Evolutionary conservation across 2,797 vertebrate genomes (phyloP).

Genomic region (Pelodytes ibericus): DNA sequence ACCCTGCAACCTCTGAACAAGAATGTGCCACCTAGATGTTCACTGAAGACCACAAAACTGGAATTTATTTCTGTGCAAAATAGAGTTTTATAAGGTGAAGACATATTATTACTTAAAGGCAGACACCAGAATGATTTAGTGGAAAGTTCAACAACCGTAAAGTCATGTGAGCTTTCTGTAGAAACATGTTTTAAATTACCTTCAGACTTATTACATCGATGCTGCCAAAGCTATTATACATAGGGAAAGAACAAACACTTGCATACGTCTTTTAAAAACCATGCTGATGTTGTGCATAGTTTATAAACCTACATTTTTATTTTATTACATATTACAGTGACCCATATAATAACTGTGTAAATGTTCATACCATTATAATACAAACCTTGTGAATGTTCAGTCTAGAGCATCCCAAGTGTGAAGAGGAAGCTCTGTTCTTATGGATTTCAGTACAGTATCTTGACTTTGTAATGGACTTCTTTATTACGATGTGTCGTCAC

Average conservation of each 20-base stretch:
- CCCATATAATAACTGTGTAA: neutral
- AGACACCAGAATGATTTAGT: slow-evolving; percentile 57
- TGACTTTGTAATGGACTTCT: neutral
- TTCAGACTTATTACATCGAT: slow-evolving; percentile 46
- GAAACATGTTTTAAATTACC: slow-evolving; percentile 56
- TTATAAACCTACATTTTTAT: slow-evolving; percentile 37
- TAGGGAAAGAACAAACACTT: slow-evolving; percentile 45
- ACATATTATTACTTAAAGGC: slow-evolving; percentile 58
- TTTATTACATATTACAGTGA: slow-evolving; percentile 29
- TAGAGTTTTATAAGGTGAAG: slow-evolving; percentile 66
- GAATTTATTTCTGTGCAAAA: slow-evolving; percentile 68
- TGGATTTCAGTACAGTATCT: neutral
- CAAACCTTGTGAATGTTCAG: slow-evolving; percentile 1
- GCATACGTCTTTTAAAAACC: slow-evolving; percentile 5
- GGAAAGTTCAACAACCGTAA: slow-evolving; percentile 53
- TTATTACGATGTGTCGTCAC: neutral
- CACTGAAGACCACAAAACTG: slow-evolving; percentile 66
- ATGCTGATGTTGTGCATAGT: slow-evolving; percentile 6
- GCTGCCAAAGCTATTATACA: slow-evolving; percentile 49
- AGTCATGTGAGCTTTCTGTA: slow-evolving; percentile 54
- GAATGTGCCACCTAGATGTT: slow-evolving; percentile 70
- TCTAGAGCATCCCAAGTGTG: neutral
- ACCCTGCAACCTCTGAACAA: slow-evolving; percentile 66
- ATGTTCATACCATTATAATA: slow-evolving; percentile 6
- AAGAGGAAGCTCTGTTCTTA: neutral